Base-by-base conservation (phyloP, 2,888 invertebrate genomes). In the Polydrusus cervinus region DNA sequence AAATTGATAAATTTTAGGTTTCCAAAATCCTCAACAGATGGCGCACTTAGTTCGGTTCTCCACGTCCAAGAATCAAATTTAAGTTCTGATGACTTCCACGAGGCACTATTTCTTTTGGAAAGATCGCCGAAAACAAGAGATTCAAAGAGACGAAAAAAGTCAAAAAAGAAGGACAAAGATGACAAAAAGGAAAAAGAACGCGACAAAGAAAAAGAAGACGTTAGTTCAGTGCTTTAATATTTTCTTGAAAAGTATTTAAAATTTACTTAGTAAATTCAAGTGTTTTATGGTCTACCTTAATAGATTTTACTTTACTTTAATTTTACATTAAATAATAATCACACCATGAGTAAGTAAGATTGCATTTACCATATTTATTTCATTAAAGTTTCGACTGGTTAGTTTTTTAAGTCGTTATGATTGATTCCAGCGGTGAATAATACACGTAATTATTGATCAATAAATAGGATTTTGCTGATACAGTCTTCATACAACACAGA, bases 41-140 rank as follows among this genome's bases (percentile, higher is more conserved):
- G 90, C 5, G 89, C 89, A 51, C 84, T 90, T n/a, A 90, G 89
- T 82, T 90, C 89, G 1, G 89, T 90, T 53, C 84, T 90, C 65
- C 89, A 90, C 82, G 88, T 90, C 38, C 89, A 90, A 82, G 90
- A 90, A 79, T 89, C 89, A 18, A 90, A 89, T 82, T 82, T 89
- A 25, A 89, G 89, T 81, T 89, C 90, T 6, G 90, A 90, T 80
- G 89, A 90, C 82, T 90, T 90, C 80, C 90, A 90, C 81, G 90
- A 90, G 82, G 89, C 90, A 20, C 84, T 90, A 20, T 90, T 90
- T 79, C 85, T 90, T 30, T 82, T 89, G 68, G 89, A 89, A 79
- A 84, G 89, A 71, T 89, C 89, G 11, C 89, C 90, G 3, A 89
- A 89, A 79, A 87, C 87, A 10, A 83, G 88, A 55, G 88, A 88